Base-by-base conservation (phyloP, 2,797 vertebrate species). In the Anguilla obscura region DNA sequence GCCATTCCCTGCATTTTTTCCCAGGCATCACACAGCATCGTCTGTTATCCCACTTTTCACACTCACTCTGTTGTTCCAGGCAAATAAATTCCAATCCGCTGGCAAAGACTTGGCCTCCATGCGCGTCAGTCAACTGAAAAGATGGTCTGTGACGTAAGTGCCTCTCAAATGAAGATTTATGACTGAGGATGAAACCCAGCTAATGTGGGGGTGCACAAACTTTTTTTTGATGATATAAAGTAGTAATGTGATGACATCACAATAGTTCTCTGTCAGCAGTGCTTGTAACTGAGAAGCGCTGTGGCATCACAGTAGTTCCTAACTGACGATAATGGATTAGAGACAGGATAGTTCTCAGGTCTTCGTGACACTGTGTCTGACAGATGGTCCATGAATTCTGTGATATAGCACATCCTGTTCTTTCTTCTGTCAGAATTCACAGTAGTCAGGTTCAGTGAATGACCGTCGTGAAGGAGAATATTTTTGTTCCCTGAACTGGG, bases 1-100 rank as follows among this genome's bases (percentile, higher is more conserved):
- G 27, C 30, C 60, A 63, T 66, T 74, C 33, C 54, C 9, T 45
- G 12, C 56, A 45, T 50, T 60, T 82, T 48, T 86, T 66, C 85
- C 60, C 33, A 74, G 21, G 69, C 85, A 69, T 71, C 48, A 12
- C 54, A 40, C 24, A 66, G 30, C 30, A 10, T 24, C 8, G n/a
- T 50, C 45, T 21, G 14, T 50, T 50, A 24, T 83, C 21, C 80
- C 21, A 50, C 18, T 74, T 74, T 74, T 74, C 74, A 60, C 52
- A 80, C 71, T 60, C 74, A 87, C 74, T 85, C 74, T 71, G 84
- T 88, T 85, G 87, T 91, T 86, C 58, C 30, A 88, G 91, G 93
- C 93, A 92, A 94, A 94, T 94, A 91, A 92, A 94, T 94, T 95
- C 94, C 92, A 94, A 93, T 93, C 89, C 92, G 91, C 90, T 92